Conservation (phyloP, 2,113 vertebrate species). For the Tauraco erythrolophus region DNA sequence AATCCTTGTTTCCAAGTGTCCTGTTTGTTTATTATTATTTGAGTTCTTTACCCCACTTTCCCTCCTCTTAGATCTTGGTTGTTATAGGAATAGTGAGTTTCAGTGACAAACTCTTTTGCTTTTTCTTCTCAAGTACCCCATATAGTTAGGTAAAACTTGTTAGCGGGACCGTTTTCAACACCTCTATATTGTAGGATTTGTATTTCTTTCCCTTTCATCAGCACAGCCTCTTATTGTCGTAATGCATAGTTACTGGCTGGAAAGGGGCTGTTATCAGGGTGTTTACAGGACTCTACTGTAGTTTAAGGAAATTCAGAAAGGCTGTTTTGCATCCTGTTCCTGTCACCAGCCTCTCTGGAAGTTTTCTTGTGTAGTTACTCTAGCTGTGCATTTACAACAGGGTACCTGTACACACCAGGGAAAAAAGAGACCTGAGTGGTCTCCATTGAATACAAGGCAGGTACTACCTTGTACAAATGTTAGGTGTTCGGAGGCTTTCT, state of each 20-base stretch:
- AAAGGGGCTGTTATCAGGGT: neutral
- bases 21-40: neutral
- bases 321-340: neutral
- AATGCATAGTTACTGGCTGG: neutral
- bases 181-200: neutral
- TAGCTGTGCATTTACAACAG: neutral
- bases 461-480: neutral
- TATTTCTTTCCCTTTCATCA: neutral
- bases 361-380: neutral
- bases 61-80: neutral
- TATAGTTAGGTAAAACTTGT: neutral
- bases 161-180: neutral
- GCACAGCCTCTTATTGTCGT: neutral
- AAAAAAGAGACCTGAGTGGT: neutral
- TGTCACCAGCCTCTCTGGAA: neutral
- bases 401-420: neutral
- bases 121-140: neutral
- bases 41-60: neutral
- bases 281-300: neutral
- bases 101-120: neutral
- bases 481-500: neutral
- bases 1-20: rapidly evolving
- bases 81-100: neutral
- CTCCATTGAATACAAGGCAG: neutral
- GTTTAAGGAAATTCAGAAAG: neutral